Base-by-base conservation (phyloP, 2,113 vertebrate genomes). In the Eidolon helvum region DNA sequence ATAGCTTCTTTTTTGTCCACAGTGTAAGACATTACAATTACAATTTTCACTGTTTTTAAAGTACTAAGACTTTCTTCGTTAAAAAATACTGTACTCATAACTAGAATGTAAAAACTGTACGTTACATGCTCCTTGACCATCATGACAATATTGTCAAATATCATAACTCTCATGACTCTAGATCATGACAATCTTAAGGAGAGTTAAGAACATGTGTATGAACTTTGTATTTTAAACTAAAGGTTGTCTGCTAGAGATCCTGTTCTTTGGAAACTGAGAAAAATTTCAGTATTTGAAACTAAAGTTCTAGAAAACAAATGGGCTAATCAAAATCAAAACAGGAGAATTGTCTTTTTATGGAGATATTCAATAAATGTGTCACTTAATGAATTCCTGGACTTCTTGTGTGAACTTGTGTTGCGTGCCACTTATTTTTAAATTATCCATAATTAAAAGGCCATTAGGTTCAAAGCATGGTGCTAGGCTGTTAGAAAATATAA, bases 271-370 rank as follows among this genome's bases (percentile, higher is more conserved):
- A 87, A 82, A 63, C 26, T 21, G 11, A 75, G 26, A 71, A 65
- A 55, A 75, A 35, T 63, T 80, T 90, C 40, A 53, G 48, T 38
- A 61, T 90, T n/a, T 86, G 68, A 89, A 30, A 50, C 78, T 86
- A 91, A 93, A 57, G n/a, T 91, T 86, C 80, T 90, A 83, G 85
- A 74, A 83, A 89, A 89, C 72, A 89, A 95, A 78, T 65, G 33
- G 28, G 26, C 28, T 89, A 69, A 48, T 72, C 5, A 61, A 82
- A 35, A 57, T 77, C 30, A 96, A 94, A 89, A 24, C 19, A 78
- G 65, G 22, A 21, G 74, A 71, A 35, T 38, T 86, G 65, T 89
- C 24, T 26, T 59, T 89, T 90, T 75, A 72, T 86, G 72, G 28
- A 77, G 89, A 75, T 77, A 57, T 18, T 88, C 4, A 50, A n/a